Conservation (phyloP, 2,797 vertebrate species). For the Sebastiscus albofasciatus region DNA sequence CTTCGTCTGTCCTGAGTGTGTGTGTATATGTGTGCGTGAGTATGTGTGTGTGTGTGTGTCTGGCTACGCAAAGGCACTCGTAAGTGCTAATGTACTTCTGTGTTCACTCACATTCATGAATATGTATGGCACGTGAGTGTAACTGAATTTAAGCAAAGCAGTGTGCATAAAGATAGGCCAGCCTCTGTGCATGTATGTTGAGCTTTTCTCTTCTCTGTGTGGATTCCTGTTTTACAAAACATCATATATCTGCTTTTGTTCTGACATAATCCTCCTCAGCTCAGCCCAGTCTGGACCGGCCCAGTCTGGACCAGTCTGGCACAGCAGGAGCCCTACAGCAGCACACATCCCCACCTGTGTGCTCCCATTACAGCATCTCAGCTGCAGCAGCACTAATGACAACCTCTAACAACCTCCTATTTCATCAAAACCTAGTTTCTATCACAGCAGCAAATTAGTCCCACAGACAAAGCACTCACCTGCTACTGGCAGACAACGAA, state of each 20-base stretch:
- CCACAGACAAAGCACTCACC: constrained; percentile 52
- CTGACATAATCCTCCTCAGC: constrained; percentile 29
- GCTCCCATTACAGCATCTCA: constrained; percentile 75
- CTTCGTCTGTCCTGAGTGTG: constrained; percentile 73
- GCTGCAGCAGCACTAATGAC: constrained; percentile 73
- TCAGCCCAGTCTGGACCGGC: constrained; percentile 52
- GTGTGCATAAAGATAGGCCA: not conserved
- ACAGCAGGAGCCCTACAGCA: constrained; percentile 67
- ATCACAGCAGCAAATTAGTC: constrained; percentile 72
- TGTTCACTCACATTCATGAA: constrained; percentile 44
- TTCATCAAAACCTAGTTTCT: constrained; percentile 81
- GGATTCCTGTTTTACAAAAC: constrained; percentile 17
- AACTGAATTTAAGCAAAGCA: constrained; percentile 13
- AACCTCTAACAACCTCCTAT: constrained; percentile 73
- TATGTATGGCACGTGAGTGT: constrained; percentile 21
- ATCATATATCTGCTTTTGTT: constrained; percentile 36
- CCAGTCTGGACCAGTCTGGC: constrained; percentile 52
- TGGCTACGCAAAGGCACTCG: constrained; percentile 10
- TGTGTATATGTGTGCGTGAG: not conserved
- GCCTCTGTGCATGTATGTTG: not conserved
- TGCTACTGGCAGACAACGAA: constrained; percentile 37
- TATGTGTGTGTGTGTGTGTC: constrained; percentile 7
- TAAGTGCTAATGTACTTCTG: constrained; percentile 44
- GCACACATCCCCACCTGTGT: constrained; percentile 76
- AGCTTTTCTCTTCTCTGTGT: constrained; percentile 31